Conservation (phyloP, 2,113 vertebrate genomes). For the Rafetus swinhoei region DNA sequence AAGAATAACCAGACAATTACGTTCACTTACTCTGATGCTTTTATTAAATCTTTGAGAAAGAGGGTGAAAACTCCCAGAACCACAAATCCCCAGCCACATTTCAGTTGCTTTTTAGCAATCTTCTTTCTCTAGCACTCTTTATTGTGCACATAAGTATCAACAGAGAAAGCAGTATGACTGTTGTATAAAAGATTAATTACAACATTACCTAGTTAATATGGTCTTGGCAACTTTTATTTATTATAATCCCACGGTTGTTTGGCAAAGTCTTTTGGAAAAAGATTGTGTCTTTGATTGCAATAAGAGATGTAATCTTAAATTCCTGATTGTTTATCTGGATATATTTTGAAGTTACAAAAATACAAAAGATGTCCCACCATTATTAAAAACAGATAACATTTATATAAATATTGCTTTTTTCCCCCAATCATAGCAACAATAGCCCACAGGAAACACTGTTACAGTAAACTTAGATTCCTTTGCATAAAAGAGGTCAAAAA, state of each 20-base stretch:
- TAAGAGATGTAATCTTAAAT: neutral
- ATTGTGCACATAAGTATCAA: neutral
- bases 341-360: neutral
- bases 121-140: neutral
- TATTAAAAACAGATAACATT: neutral
- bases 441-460: neutral
- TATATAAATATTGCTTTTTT: neutral
- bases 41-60: neutral
- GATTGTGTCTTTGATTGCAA: neutral
- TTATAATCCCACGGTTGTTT: neutral
- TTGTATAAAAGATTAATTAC: neutral
- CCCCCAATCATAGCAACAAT: neutral
- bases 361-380: neutral
- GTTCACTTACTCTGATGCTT: neutral
- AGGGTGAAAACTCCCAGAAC: neutral
- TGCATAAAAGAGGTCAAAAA: neutral
- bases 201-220: fast-evolving
- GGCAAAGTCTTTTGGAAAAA: neutral
- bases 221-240: neutral
- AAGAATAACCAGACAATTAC: neutral
- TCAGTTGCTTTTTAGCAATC: neutral
- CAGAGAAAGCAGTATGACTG: fast-evolving
- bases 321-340: neutral
- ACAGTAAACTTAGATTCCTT: neutral
- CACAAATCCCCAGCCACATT: neutral